A percentile compares a stretch with the other conserved stretches of the same genome.
phyloP scores from a whole-genome alignment of 2,113 vertebrate species.

The Rhadina sibilatrix region DNA sequence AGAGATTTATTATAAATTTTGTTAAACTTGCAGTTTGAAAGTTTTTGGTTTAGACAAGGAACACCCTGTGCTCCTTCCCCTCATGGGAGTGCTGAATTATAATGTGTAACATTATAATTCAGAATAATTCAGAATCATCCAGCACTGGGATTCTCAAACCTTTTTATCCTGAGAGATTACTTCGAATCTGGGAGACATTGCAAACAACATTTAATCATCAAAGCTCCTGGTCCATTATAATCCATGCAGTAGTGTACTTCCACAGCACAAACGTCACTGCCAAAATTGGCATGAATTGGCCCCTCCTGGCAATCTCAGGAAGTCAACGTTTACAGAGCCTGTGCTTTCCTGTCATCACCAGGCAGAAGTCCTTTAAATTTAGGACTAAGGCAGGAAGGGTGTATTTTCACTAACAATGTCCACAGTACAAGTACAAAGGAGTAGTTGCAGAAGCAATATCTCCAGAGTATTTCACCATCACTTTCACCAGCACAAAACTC shows the following conservation, averaged over 20 bases:
- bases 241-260: neutral
- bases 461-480: neutral
- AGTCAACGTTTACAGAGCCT: neutral
- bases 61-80: neutral
- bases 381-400: slow-evolving; percentile 23
- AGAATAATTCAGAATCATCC: neutral
- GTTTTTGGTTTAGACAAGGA: neutral
- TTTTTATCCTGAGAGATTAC: neutral
- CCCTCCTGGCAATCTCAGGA: slow-evolving; percentile 14
- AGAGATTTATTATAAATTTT: neutral
- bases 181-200: neutral
- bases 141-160: neutral
- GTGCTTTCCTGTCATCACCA: neutral
- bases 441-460: neutral
- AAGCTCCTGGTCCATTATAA: neutral
- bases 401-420: slow-evolving; percentile 1
- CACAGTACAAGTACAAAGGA: neutral
- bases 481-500: neutral
- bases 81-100: neutral
- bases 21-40: neutral
- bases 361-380: neutral
- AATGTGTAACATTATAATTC: neutral
- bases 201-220: neutral
- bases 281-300: neutral
- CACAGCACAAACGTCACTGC: neutral